Evolutionary conservation across 2,888 invertebrate species (phyloP).

Genomic region (Drosophila sordidula): DNA sequence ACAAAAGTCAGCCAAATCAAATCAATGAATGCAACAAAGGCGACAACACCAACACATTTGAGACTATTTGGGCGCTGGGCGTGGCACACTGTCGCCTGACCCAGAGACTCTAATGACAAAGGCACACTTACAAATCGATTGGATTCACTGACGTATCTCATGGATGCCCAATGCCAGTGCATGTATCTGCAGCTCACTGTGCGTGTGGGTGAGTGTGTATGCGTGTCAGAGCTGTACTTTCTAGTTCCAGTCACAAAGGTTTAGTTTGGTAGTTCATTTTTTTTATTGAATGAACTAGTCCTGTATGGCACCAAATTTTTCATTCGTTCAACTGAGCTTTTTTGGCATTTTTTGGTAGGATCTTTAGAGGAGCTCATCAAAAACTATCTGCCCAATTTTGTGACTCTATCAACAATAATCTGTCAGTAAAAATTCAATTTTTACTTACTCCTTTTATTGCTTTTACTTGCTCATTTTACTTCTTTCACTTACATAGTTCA

Average conservation of each 20-base stretch:
- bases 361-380: no score
- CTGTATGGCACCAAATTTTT: no score
- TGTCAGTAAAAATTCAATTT: no score
- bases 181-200: slow-evolving; percentile 18
- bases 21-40: slow-evolving; percentile 39
- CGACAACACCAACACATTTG: slow-evolving; percentile 22
- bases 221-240: neutral
- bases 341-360: no score
- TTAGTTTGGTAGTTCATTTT: no score
- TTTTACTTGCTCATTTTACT: no score
- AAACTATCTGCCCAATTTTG: no score
- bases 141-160: slow-evolving; percentile 55
- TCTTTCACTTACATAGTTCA: neutral
- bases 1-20: slow-evolving; percentile 25
- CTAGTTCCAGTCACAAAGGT: neutral
- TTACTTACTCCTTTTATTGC: no score
- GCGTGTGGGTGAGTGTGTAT: slow-evolving; percentile 6
- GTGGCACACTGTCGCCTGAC: slow-evolving; percentile 27
- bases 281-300: no score
- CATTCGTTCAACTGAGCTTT: no score
- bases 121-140: slow-evolving; percentile 60
- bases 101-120: slow-evolving; percentile 36
- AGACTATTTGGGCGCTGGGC: slow-evolving; percentile 14
- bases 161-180: slow-evolving; percentile 52
- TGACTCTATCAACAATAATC: no score